Base-by-base conservation (phyloP, 2,797 vertebrate genomes). In the Poecilia velifera region DNA sequence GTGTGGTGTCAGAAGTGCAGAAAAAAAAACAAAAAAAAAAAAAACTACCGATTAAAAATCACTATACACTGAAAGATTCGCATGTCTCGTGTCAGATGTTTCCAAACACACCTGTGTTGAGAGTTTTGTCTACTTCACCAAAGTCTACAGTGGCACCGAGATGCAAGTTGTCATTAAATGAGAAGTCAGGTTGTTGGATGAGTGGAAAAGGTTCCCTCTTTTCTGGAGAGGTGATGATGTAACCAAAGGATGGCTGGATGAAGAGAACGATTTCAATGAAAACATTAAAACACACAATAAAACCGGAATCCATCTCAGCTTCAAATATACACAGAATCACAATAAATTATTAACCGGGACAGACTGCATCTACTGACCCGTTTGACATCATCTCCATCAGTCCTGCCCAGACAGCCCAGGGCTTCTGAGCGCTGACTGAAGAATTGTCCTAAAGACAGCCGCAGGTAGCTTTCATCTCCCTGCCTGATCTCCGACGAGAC, bases 361-460 rank as follows among this genome's bases (percentile, higher is more conserved):
- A 41, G 71, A 2, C 0, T 70, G 31, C 12, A 92, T 74, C 68
- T 13, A 92, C 96, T 88, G 80, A 99, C 98, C 96, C 98, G 93
- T 95, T 97, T 99, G 76, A 98, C 78, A 9, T 74, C 88, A 84
- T 95, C 93, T 77, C 87, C 88, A 76, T 91, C 93, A n/a, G 46
- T 8, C 12, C 36, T 84, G 78, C 97, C 97, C 78, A 99, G 96
- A 86, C 97, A 97, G 73, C 98, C 98, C 36, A 99, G 95, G 79
- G 98, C 98, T 95, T 99, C 98, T 22, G 98, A 99, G 74, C 98
- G 96, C 82, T 97, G 97, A 76, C 95, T 95, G 87, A 99, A 98
- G 88, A 99, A 99, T 83, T 98, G 96, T 4, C 98, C 98, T 34
- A 99, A 89, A 80, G 98, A 98, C 22, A 99, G 96, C 8, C 94